These are phyloP conservation scores for Jaculus jaculus DNA, from an alignment of 2,113 vertebrate species.

Conservation along the genomic window DNA sequence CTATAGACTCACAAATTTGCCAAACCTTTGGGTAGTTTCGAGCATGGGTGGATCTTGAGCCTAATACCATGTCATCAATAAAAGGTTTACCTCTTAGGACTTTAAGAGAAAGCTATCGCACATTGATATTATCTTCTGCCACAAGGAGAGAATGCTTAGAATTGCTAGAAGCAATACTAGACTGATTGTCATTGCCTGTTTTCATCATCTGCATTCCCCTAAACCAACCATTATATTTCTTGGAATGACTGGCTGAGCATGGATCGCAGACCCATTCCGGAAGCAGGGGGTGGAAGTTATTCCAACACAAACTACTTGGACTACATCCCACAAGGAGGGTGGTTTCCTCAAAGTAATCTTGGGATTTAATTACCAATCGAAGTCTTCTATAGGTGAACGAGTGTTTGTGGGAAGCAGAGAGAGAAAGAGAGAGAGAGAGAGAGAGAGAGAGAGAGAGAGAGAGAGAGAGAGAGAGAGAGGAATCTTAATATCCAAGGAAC, in stretches of 20 bases:
- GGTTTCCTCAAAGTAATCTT: background rate
- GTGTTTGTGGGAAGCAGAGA: background rate
- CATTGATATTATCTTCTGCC: background rate
- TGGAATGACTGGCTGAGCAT: background rate
- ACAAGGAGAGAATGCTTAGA: background rate
- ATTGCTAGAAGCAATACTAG: background rate
- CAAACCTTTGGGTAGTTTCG: background rate
- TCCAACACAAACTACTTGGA: background rate
- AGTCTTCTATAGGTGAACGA: background rate
- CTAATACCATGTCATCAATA: background rate
- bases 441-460: background rate
- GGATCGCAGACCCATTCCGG: background rate
- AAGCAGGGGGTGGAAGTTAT: background rate
- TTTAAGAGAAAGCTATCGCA: background rate
- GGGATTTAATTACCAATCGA: background rate
- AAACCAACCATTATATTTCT: background rate
- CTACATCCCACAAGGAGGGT: background rate
- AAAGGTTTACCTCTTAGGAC: background rate
- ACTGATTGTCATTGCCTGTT: background rate
- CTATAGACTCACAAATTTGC: no score
- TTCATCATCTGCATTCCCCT: background rate
- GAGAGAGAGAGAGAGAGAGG: background rate
- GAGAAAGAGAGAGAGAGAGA: background rate
- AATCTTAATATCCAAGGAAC: background rate
- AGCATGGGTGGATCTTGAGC: background rate